Percentiles rank a stretch among this genome's conserved stretches.
Conservation (phyloP, 2,888 invertebrate species). For the Melieria omissa region DNA sequence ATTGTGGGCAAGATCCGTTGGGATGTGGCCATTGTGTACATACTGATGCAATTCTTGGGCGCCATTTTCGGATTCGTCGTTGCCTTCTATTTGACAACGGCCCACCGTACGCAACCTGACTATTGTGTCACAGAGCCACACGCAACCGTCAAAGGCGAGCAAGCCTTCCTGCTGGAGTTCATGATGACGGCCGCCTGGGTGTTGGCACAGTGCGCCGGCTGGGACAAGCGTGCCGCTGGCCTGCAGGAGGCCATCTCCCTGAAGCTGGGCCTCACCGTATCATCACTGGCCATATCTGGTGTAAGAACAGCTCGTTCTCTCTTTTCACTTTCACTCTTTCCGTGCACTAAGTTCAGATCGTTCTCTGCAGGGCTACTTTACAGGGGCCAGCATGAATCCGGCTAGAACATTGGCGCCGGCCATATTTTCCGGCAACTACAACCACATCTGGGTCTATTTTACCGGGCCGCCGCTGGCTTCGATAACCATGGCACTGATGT, state of each 20-base stretch:
- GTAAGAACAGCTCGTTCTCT: constrained; percentile 4
- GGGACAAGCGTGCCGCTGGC: constrained; percentile 18
- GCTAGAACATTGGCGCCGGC: constrained; percentile 18
- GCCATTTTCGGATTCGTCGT: constrained; percentile 9
- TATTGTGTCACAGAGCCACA: constrained; percentile 9
- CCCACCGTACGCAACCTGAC: too few species aligned
- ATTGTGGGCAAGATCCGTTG: constrained; percentile 18
- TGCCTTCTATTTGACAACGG: constrained; percentile 9
- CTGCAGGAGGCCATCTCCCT: constrained; percentile 10
- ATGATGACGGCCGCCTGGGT: constrained; percentile 22
- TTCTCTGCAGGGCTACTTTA: constrained; percentile 15
- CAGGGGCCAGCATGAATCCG: constrained; percentile 17
- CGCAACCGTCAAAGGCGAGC: background rate
- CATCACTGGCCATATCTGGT: constrained; percentile 3
- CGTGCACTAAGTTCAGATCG: too few species aligned
- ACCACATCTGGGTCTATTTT: constrained; percentile 15
- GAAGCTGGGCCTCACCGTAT: constrained; percentile 13
- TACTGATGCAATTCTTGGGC: constrained; percentile 11
- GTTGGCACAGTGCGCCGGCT: constrained; percentile 7
- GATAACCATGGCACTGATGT: constrained; percentile 14
- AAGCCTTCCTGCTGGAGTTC: constrained; percentile 13
- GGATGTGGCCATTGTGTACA: constrained; percentile 13
- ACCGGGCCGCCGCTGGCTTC: background rate
- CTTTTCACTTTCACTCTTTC: too few species aligned
- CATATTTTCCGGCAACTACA: constrained; percentile 2